Evolutionary conservation across 2,797 vertebrate genomes (phyloP).

Genomic region (Pangasius djambal): DNA sequence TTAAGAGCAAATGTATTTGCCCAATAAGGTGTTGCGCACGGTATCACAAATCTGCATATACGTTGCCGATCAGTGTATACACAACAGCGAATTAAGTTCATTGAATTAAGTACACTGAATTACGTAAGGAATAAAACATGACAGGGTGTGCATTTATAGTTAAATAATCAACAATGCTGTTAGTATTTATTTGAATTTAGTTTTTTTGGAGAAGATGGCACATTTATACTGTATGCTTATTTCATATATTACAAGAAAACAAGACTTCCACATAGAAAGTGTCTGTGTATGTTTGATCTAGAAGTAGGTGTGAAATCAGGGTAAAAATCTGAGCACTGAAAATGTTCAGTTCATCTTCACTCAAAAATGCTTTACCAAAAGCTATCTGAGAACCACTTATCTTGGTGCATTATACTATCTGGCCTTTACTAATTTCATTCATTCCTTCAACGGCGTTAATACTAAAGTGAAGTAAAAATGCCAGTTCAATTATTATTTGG

Average conservation of each 20-base stretch:
- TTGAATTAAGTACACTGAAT: not conserved
- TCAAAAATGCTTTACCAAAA: not conserved
- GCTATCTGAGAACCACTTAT: not conserved
- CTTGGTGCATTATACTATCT: not conserved
- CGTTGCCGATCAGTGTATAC: not conserved
- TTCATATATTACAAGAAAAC: not conserved
- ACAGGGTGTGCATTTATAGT: not conserved
- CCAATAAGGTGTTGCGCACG: not conserved
- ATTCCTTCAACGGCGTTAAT: not conserved
- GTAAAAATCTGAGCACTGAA: not conserved
- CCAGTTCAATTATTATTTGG: not conserved
- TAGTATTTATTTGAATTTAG: not conserved
- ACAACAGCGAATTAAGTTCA: not conserved
- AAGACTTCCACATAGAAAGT: not conserved
- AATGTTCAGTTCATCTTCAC: not conserved
- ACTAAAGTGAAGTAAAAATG: not conserved
- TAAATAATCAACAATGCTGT: not conserved
- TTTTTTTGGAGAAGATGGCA: not conserved
- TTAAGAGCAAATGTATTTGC: not conserved
- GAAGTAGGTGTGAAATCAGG: not conserved
- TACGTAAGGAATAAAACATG: not conserved
- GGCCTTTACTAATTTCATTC: not conserved
- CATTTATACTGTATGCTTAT: not conserved
- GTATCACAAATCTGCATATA: not conserved
- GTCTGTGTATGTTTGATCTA: not conserved